Percentiles rank a stretch among this genome's conserved stretches.
Conservation (phyloP, 2,113 vertebrate species). For the Globicephala melas region DNA sequence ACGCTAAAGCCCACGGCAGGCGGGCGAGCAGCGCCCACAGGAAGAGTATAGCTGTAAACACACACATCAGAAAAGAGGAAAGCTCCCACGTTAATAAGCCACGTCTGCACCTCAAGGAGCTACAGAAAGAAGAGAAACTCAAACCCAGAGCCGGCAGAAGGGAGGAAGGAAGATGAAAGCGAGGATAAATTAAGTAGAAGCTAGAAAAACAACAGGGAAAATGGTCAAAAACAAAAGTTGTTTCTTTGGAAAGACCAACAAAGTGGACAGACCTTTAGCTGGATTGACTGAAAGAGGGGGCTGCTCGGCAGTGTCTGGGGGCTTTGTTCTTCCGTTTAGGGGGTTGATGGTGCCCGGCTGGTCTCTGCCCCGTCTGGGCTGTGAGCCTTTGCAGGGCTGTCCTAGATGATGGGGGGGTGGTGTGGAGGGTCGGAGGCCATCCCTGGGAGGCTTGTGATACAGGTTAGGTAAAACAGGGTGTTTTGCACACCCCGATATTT, state of each 20-base stretch:
- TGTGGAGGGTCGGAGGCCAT: not conserved
- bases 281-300: not conserved
- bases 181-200: not conserved
- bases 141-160: not conserved
- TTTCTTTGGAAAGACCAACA: not conserved
- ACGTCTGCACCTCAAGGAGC: not conserved
- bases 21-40: not conserved
- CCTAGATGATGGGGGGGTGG: not conserved
- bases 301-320: no score
- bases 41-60: not conserved
- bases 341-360: not conserved
- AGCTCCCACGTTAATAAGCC: not conserved
- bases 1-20: rapidly evolving
- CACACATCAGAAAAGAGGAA: not conserved
- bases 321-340: not conserved
- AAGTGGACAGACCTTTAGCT: not conserved
- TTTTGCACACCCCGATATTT: not conserved
- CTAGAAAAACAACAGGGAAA: not conserved
- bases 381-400: not conserved
- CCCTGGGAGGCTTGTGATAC: not conserved
- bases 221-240: not conserved
- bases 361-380: not conserved
- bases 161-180: not conserved
- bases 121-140: not conserved
- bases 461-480: not conserved